Percentiles rank a stretch among this genome's conserved stretches.
phyloP scores from a whole-genome alignment of 2,888 invertebrate species.

The Dicycla oo region DNA sequence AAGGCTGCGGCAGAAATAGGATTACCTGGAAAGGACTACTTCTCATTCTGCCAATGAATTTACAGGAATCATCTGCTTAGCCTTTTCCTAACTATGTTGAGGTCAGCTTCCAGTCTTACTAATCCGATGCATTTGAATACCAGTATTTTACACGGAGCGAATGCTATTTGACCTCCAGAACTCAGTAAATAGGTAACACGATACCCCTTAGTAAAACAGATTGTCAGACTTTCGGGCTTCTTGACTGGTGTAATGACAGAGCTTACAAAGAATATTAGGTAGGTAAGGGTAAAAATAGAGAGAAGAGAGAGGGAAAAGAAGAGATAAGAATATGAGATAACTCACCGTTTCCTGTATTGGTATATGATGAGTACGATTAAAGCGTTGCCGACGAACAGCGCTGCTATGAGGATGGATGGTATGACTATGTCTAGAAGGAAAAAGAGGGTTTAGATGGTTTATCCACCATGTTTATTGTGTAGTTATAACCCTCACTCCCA shows the following conservation, averaged over 20 bases:
- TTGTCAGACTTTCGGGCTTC: not conserved
- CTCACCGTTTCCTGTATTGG: constrained; percentile 93
- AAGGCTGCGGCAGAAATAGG: not conserved
- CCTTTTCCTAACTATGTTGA: not conserved
- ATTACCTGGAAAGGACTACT: not conserved
- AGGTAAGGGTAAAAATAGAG: no score
- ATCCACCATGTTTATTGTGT: no score
- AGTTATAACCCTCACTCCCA: no score
- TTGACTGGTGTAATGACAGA: no score
- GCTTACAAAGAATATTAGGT: no score
- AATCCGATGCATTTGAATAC: no score
- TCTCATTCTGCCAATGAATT: not conserved
- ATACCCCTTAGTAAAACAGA: not conserved
- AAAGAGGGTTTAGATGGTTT: constrained; percentile 9
- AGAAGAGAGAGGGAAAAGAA: not conserved
- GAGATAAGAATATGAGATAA: constrained; percentile 14
- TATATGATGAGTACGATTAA: constrained; percentile 94
- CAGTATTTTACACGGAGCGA: no score
- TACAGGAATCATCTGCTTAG: no score
- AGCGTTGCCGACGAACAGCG: constrained; percentile 93
- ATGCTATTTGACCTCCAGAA: no score
- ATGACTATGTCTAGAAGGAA: constrained; percentile 92
- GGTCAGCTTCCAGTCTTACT: not conserved
- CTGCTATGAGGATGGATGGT: constrained; percentile 93
- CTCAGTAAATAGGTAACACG: no score